Evolutionary conservation across 2,888 invertebrate species (phyloP).

Genomic region (Tethea ocularis): DNA sequence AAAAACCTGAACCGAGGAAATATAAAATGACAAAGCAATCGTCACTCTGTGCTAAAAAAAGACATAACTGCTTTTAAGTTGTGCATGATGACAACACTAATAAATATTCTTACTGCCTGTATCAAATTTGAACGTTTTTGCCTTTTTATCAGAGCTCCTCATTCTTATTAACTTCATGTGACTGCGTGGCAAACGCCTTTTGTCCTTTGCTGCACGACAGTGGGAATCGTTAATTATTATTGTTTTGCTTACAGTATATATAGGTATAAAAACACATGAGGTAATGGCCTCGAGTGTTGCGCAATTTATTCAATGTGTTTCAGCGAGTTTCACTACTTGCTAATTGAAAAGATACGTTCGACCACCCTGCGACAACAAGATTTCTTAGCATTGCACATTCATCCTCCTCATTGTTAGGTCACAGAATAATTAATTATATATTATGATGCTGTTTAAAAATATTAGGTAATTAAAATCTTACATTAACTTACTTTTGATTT

Average conservation of each 20-base stretch:
- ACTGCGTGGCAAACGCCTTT: conserved; percentile 81
- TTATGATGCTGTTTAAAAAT: background rate
- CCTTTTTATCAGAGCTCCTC: conserved; percentile 83
- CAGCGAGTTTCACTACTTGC: background rate
- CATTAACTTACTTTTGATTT: conserved; percentile 94
- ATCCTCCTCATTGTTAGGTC: background rate
- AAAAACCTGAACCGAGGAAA: conserved; percentile 39
- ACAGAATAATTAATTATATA: background rate
- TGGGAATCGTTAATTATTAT: conserved; percentile 45
- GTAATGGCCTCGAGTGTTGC: background rate
- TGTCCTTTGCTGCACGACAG: conserved; percentile 73
- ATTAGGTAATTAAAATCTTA: conserved; percentile 11
- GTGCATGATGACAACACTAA: conserved; percentile 34
- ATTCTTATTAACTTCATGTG: conserved; percentile 86
- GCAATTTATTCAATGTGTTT: background rate
- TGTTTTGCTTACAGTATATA: conserved; percentile 13
- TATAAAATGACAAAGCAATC: conserved; percentile 47
- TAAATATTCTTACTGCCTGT: conserved; percentile 82
- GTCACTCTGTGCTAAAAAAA: conserved; percentile 59
- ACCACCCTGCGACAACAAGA: background rate
- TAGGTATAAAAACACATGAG: background rate
- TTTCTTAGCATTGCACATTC: background rate
- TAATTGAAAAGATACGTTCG: background rate
- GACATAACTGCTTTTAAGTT: conserved; percentile 36
- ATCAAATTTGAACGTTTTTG: conserved; percentile 85